Conservation (phyloP, 2,888 invertebrate species). For the Melanophora roralis region DNA sequence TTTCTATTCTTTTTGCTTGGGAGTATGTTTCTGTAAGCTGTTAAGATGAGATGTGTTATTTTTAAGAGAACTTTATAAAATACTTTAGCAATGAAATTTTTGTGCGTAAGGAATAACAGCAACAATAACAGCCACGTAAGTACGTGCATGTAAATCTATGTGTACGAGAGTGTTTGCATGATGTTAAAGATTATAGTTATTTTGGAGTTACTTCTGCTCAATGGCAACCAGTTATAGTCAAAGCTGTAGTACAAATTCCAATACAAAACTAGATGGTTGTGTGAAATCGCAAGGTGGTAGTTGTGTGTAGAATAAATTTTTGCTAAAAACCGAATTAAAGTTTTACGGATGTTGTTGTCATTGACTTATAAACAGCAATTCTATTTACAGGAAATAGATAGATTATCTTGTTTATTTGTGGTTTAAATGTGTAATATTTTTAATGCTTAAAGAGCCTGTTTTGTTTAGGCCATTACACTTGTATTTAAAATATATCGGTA, state of each 20-base stretch:
- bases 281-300: background rate
- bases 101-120: constrained; percentile 27
- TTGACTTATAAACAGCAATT: background rate
- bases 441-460: too few species aligned
- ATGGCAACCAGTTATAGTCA: background rate
- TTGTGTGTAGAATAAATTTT: background rate
- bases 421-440: too few species aligned
- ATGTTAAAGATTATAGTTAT: constrained; percentile 4
- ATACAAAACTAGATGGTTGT: constrained; percentile 4
- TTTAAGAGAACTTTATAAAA: constrained; percentile 18
- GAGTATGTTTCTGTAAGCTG: background rate
- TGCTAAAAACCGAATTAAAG: constrained; percentile 1
- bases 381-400: background rate
- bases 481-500: background rate
- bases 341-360: background rate
- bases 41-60: background rate
- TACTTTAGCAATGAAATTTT: constrained; percentile 29
- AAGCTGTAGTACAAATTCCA: constrained; percentile 6
- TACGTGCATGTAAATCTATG: background rate
- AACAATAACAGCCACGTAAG: background rate
- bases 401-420: background rate
- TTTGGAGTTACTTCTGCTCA: constrained; percentile 8
- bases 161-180: background rate
- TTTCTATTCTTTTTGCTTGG: background rate
- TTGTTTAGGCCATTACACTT: too few species aligned